Conservation (phyloP, 2,888 invertebrate species). For the Steinernema scapterisci region DNA sequence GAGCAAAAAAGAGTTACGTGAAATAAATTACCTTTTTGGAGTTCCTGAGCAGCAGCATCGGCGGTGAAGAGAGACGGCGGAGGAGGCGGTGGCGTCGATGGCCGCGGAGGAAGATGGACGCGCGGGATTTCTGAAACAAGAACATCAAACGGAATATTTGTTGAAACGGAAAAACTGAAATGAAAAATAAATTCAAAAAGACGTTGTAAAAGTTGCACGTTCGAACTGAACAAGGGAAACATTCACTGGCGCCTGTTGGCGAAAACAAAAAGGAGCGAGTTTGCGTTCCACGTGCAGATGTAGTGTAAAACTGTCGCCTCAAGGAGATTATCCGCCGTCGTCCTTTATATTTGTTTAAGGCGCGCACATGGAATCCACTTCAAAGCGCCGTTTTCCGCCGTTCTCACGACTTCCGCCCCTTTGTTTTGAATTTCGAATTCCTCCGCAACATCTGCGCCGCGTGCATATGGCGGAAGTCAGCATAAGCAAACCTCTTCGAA, state of each 20-base stretch:
- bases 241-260: too few species aligned
- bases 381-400: background rate
- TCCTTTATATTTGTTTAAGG: background rate
- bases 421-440: background rate
- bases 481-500: background rate
- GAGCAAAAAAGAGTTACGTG: background rate
- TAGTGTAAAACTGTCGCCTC: too few species aligned
- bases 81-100: slow-evolving; percentile 46
- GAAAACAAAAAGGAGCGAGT: too few species aligned
- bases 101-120: slow-evolving; percentile 40
- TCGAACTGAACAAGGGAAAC: too few species aligned
- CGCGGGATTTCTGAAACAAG: background rate
- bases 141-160: background rate
- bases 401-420: background rate
- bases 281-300: too few species aligned
- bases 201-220: too few species aligned
- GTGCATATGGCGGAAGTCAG: slow-evolving; percentile 7
- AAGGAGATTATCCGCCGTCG: background rate
- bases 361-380: too few species aligned
- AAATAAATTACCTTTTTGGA: slow-evolving; percentile 3
- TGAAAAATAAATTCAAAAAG: too few species aligned
- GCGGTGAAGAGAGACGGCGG: slow-evolving; percentile 39
- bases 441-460: background rate
- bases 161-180: too few species aligned
- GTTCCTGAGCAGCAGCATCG: background rate